Base-by-base conservation (phyloP, 1,140 invertebrate species). In the Halictus rubicundus region DNA sequence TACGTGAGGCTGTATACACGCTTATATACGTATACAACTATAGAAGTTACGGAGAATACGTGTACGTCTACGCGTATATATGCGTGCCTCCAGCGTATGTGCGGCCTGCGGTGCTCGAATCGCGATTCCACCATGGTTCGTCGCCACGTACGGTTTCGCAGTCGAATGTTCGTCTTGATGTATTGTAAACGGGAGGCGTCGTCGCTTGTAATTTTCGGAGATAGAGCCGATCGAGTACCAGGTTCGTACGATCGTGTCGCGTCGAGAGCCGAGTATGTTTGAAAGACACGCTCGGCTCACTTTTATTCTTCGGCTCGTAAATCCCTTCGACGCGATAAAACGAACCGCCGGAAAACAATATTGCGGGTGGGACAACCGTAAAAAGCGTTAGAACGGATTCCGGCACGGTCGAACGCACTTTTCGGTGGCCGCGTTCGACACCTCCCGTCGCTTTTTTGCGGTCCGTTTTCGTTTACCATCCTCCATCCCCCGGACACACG, bases 41-140 rank as follows among this genome's bases (percentile, higher is more conserved):
- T 37, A 63, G 27, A 49, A 32, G 12, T 61, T 37, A 64, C 19
- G 8, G 6, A 2, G 6, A n/a, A 61, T 52, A 25, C 69, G 61
- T 57, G 79, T 77, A 76, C 25, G 52, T 71, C 70, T 61, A 80
- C 77, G 57, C 80, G 83, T 85, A 85, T 72, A 77, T 69, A 85
- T 72, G 85, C 78, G 78, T 86, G 57, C 75, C 60, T 70, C 71
- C 71, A 85, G 86, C 81, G 73, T 86, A 86, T 85, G 84, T 86
- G 84, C 85, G 84, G 84, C 85, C 84, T 80, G 63, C 73, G 71
- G 70, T 74, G 69, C 85, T 87, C 83, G 63, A 79, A 68, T 68
- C 76, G 80, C 68, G 63, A 54, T 61, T 32, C 19, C 2, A 27
- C n/a, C 27, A 0, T 23, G 21, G 27, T 7, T 8, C 54, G 8